Conservation (phyloP, 2,797 vertebrate genomes). For the Sebastolobus alascanus region DNA sequence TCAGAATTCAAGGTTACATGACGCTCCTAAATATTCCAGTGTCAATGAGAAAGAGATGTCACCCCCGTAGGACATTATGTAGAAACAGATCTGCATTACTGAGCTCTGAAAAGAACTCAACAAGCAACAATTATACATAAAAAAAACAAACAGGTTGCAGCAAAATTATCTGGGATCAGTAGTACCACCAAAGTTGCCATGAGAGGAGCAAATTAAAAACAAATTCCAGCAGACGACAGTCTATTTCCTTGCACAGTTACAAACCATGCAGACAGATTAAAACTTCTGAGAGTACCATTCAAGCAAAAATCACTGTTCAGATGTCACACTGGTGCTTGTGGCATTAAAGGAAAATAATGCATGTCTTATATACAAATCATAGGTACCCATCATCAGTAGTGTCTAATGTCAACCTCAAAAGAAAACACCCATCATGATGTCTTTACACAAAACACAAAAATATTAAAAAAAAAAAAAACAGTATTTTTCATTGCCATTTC, state of each 20-base stretch:
- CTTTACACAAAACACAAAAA: constrained; percentile 66
- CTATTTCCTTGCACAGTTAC: constrained; percentile 48
- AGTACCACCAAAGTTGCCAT: constrained; percentile 78
- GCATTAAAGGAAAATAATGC: constrained; percentile 39
- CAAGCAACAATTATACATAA: constrained; percentile 43
- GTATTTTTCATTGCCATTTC: constrained; percentile 62
- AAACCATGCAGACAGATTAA: constrained; percentile 58
- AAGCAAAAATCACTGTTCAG: constrained; percentile 50
- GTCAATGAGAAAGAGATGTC: constrained; percentile 66
- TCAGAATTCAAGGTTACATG: constrained; percentile 48
- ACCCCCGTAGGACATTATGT: constrained; percentile 39
- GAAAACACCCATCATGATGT: constrained; percentile 64
- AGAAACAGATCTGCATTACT: constrained; percentile 46
- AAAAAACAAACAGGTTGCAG: constrained; percentile 47
- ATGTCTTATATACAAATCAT: constrained; percentile 76
- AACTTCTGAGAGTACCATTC: constrained; percentile 70
- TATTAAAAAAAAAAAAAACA: constrained; percentile 18
- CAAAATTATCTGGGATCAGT: constrained; percentile 78
- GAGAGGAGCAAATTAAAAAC: constrained; percentile 41
- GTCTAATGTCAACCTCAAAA: constrained; percentile 71
- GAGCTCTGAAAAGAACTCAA: constrained; percentile 54
- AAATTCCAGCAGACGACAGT: constrained; percentile 65
- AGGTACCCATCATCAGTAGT: constrained; percentile 84
- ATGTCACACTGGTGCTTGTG: constrained; percentile 64
- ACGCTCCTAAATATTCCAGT: constrained; percentile 77